phyloP scores from a whole-genome alignment of 2,888 invertebrate species.

The Epirrita christyi region DNA sequence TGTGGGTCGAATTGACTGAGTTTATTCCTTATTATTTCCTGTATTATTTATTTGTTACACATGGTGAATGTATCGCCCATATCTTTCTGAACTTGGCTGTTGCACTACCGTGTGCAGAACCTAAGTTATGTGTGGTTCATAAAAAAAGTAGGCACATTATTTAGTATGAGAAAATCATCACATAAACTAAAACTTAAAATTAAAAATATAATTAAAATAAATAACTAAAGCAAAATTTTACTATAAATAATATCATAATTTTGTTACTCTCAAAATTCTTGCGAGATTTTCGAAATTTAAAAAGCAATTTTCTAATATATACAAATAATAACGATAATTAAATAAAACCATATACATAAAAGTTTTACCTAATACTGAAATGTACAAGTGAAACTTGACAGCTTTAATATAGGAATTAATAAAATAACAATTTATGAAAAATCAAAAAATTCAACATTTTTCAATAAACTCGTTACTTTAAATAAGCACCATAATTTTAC shows the following conservation, averaged over 20 bases:
- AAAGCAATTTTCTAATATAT: conserved; percentile 37
- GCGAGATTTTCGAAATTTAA: conserved; percentile 15
- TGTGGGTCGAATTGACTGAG: no score
- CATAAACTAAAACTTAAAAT: conserved; percentile 34
- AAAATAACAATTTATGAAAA: no score
- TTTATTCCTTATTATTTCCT: no score
- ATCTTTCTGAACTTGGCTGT: no score
- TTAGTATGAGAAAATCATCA: conserved; percentile 31
- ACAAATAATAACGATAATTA: conserved; percentile 28
- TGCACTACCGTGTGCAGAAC: not conserved
- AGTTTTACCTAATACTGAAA: conserved; percentile 35
- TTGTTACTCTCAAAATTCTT: conserved; percentile 13
- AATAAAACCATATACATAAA: conserved; percentile 12
- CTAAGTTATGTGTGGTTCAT: conserved; percentile 18
- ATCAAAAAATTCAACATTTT: not conserved
- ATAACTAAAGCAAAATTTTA: conserved; percentile 46
- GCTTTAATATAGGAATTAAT: conserved; percentile 23
- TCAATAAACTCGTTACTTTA: conserved; percentile 4
- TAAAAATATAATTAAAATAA: no score
- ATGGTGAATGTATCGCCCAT: no score
- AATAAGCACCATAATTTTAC: conserved; percentile 14
- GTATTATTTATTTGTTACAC: no score
- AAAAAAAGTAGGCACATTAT: conserved; percentile 26
- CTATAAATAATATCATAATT: conserved; percentile 45
- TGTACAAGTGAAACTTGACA: conserved; percentile 24